A percentile compares a stretch with the other conserved stretches of the same genome.
These are phyloP conservation scores for Rutilus rutilus DNA, from an alignment of 2,113 vertebrate species.

Conservation along the genomic window DNA sequence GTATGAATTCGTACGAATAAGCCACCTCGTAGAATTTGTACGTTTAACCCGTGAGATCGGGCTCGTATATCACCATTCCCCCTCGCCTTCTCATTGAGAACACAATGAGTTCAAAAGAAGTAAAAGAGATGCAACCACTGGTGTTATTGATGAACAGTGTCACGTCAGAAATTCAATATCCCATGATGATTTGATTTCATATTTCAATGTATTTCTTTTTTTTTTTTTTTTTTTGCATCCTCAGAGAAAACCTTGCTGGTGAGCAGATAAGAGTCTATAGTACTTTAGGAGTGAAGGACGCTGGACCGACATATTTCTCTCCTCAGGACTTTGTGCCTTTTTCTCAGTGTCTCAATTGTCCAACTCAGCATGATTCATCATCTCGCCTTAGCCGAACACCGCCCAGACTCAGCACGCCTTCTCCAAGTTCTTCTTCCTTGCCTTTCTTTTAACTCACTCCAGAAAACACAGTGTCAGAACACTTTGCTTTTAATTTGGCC, in stretches of 20 bases:
- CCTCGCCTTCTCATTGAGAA: background rate
- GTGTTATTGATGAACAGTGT: background rate
- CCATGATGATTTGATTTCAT: background rate
- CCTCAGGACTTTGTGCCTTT: slow-evolving; percentile 19
- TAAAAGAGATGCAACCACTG: background rate
- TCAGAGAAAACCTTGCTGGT: background rate
- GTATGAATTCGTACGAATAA: too few relatives aligned
- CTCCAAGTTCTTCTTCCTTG: background rate
- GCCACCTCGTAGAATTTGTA: too few relatives aligned
- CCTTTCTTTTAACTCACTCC: slow-evolving; percentile 27
- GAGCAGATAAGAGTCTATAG: slow-evolving; percentile 9
- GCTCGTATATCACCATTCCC: background rate
- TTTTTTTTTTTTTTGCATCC: background rate
- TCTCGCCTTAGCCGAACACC: slow-evolving; percentile 16
- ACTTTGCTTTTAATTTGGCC: slow-evolving; percentile 20
- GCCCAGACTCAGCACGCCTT: slow-evolving; percentile 12
- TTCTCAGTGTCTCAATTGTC: slow-evolving; percentile 28
- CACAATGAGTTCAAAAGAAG: background rate
- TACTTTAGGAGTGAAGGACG: background rate
- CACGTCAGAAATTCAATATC: background rate
- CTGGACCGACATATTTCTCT: slow-evolving; percentile 17
- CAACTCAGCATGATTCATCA: slow-evolving; percentile 34
- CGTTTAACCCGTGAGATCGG: too few relatives aligned
- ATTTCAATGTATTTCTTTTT: background rate
- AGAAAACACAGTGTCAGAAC: slow-evolving; percentile 16